Evolutionary conservation across 1,140 invertebrate species (phyloP).

Genomic region (Episyrphus balteatus): DNA sequence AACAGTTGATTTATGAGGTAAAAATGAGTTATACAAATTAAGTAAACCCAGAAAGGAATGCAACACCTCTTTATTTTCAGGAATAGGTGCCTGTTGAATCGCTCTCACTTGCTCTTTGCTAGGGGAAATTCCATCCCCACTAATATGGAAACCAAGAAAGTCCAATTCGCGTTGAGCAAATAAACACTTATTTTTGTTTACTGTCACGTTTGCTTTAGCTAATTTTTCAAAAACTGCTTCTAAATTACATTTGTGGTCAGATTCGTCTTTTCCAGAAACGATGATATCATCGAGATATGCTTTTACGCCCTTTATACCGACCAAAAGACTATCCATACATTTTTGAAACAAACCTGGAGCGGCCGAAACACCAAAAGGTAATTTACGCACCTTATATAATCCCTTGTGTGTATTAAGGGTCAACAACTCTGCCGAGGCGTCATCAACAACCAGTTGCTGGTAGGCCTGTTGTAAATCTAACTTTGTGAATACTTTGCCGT

Average conservation of each 20-base stretch:
- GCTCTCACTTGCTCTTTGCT: slow-evolving; percentile 24
- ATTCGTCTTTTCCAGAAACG: slow-evolving; percentile 5
- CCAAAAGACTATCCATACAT: slow-evolving; percentile 25
- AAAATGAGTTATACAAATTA: slow-evolving; percentile 33
- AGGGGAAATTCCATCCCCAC: slow-evolving; percentile 20
- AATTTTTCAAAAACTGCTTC: slow-evolving; percentile 1
- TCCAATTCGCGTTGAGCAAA: not conserved
- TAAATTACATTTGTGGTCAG: not conserved
- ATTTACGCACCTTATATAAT: slow-evolving; percentile 36
- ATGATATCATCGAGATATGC: slow-evolving; percentile 32
- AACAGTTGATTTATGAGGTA: slow-evolving; percentile 20
- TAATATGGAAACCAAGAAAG: slow-evolving; percentile 19
- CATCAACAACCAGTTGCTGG: slow-evolving; percentile 25
- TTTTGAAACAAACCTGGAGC: slow-evolving; percentile 36
- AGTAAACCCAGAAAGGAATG: slow-evolving; percentile 33
- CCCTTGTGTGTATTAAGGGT: slow-evolving; percentile 35
- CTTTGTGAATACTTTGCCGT: slow-evolving; percentile 19
- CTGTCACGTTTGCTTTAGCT: not conserved
- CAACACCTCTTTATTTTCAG: slow-evolving; percentile 27
- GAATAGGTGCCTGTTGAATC: slow-evolving; percentile 28
- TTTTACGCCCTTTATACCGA: slow-evolving; percentile 18
- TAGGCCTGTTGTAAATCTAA: slow-evolving; percentile 26
- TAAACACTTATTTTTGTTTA: not conserved
- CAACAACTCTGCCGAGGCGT: slow-evolving; percentile 17
- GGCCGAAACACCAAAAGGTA: slow-evolving; percentile 40